These are phyloP conservation scores for Tiliqua scincoides DNA, from an alignment of 2,113 vertebrate genomes.

Conservation along the genomic window DNA sequence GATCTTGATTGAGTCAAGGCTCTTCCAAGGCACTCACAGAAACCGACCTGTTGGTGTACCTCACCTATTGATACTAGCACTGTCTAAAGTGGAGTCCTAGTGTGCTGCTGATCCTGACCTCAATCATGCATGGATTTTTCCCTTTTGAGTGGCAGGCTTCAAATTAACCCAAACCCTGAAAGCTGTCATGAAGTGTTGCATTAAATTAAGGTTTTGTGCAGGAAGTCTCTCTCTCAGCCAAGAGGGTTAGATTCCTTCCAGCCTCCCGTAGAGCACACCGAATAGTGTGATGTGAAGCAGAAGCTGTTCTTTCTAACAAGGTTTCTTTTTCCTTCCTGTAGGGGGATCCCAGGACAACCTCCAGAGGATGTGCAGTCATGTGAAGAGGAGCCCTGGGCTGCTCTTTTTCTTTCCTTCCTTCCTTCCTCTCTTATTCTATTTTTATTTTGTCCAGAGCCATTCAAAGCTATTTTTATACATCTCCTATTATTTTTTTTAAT, in stretches of 20 bases:
- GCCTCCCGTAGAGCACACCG: no score
- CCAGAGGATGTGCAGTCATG: constrained; percentile 93
- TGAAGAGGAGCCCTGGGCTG: constrained; percentile 73
- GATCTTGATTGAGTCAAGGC: no score
- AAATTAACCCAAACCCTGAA: not conserved
- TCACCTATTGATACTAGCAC: not conserved
- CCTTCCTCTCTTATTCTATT: constrained; percentile 18
- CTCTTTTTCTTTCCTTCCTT: constrained; percentile 51
- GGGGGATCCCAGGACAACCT: constrained; percentile 87
- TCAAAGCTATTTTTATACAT: constrained; percentile 83
- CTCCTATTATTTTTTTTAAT: constrained; percentile 63
- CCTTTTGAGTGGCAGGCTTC: no score
- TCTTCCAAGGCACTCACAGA: not conserved
- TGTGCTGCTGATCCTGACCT: not conserved
- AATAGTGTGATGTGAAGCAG: no score
- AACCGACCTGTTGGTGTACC: not conserved
- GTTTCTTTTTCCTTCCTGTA: constrained; percentile 58
- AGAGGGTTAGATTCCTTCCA: no score
- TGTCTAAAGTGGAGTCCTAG: not conserved
- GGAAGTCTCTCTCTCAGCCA: no score
- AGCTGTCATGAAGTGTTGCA: not conserved
- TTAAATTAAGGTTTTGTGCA: no score
- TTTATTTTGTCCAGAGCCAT: constrained; percentile 74
- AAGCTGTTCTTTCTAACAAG: no score
- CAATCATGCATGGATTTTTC: not conserved